Percentiles rank a stretch among this genome's conserved stretches.
These are phyloP conservation scores for Melanotaenia nigrans DNA, from an alignment of 2,797 vertebrate genomes.

Conservation along the genomic window DNA sequence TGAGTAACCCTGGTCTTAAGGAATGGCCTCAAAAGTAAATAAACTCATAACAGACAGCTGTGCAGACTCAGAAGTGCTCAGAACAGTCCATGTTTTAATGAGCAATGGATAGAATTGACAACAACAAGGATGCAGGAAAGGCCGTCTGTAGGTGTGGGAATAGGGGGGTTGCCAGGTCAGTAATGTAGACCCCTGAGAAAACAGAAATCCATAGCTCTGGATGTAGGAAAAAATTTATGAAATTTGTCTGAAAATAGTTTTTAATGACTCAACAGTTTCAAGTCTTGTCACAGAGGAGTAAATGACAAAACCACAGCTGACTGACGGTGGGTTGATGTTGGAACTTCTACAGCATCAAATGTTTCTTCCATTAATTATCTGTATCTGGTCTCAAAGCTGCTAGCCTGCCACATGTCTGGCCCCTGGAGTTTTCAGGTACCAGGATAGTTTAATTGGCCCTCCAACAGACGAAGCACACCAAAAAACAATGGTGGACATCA, in stretches of 20 bases:
- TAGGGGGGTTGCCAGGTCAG: constrained; percentile 58
- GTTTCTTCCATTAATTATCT: constrained; percentile 67
- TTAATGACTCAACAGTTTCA: constrained; percentile 63
- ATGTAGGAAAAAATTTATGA: constrained; percentile 39
- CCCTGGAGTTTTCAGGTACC: constrained; percentile 58
- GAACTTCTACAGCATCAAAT: constrained; percentile 30
- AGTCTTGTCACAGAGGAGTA: constrained; percentile 39
- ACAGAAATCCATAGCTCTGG: constrained; percentile 15
- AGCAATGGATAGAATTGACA: constrained; percentile 66
- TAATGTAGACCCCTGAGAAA: constrained; percentile 64
- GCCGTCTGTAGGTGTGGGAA: constrained; percentile 6
- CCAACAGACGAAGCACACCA: constrained; percentile 48
- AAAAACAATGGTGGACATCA: constrained; percentile 58
- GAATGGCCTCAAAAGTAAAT: constrained; percentile 63
- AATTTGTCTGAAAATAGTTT: constrained; percentile 59
- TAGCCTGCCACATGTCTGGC: constrained; percentile 43
- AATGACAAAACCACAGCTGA: constrained; percentile 46
- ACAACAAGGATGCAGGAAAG: constrained; percentile 23
- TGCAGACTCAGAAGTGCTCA: constrained; percentile 56
- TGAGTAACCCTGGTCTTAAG: too few relatives aligned
- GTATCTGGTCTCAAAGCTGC: constrained; percentile 34
- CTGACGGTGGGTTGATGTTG: constrained; percentile 37
- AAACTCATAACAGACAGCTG: constrained; percentile 63
- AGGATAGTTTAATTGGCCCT: constrained; percentile 75
- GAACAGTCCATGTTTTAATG: constrained; percentile 67